Evolutionary conservation across 1,140 invertebrate species (phyloP).

Genomic region (Drosophila sechellia): DNA sequence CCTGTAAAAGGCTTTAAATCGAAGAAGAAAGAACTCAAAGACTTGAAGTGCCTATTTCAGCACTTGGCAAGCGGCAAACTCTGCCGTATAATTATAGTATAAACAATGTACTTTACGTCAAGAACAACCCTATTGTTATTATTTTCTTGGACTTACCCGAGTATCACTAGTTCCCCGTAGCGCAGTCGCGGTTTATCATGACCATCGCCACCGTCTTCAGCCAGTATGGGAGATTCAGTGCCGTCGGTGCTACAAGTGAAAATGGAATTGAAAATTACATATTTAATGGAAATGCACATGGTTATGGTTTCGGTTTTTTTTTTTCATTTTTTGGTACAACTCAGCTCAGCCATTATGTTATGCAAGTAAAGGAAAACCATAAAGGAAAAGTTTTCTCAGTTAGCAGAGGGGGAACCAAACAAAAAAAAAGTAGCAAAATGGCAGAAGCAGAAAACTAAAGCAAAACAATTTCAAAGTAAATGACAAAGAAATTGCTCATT

Average conservation of each 20-base stretch:
- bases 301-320: constrained; percentile 8
- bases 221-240: constrained; percentile 89
- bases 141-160: constrained; percentile 90
- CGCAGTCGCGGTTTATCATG: constrained; percentile 90
- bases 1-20: constrained; percentile 5
- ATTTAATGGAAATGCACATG: constrained; percentile 29
- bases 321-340: too few relatives aligned
- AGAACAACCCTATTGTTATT: neutral
- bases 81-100: neutral
- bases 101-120: neutral
- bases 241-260: constrained; percentile 87
- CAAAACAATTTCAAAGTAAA: constrained; percentile 64
- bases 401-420: neutral
- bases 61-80: constrained; percentile 19
- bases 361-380: constrained; percentile 63
- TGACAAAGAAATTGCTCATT: constrained; percentile 72
- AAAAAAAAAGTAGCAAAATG: constrained; percentile 21
- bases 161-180: constrained; percentile 97
- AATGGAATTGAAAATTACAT: constrained; percentile 28
- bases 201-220: constrained; percentile 88
- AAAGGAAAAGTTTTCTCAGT: constrained; percentile 49
- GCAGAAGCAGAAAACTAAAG: constrained; percentile 25
- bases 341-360: constrained; percentile 28
- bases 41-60: constrained; percentile 23
- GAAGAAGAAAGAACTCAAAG: constrained; percentile 21